These are phyloP conservation scores for Tenthredo notha DNA, from an alignment of 2,888 invertebrate species.

Conservation along the genomic window DNA sequence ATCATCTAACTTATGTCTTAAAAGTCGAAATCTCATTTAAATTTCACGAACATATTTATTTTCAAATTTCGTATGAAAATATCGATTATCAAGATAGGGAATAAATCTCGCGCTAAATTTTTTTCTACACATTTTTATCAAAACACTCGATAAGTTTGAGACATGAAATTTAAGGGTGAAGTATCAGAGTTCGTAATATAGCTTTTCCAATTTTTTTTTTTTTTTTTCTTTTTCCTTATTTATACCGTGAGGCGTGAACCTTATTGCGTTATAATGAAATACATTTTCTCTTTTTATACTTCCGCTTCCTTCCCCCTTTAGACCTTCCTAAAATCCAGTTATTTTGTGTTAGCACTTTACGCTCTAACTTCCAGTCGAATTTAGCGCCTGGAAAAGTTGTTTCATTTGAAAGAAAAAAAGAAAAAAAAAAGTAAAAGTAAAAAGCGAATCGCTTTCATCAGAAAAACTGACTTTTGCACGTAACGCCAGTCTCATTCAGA, in stretches of 20 bases:
- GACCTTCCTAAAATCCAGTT: neutral
- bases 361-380: neutral
- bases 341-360: slow-evolving; percentile 3
- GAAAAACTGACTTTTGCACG: slow-evolving; percentile 3
- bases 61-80: neutral
- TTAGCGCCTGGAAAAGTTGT: neutral
- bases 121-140: neutral
- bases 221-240: too few relatives aligned
- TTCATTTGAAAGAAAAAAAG: neutral
- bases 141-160: neutral
- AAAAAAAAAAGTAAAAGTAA: too few relatives aligned
- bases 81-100: neutral
- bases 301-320: neutral
- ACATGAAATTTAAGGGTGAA: neutral
- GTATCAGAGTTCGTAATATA: neutral
- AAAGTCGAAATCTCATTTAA: neutral
- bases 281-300: neutral
- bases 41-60: neutral
- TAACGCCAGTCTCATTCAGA: neutral
- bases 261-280: neutral
- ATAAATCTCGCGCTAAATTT: neutral
- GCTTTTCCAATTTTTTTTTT: neutral
- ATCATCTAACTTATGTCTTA: neutral
- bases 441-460: neutral
- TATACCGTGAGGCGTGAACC: neutral